Evolutionary conservation across 1,140 invertebrate genomes (phyloP).

Genomic region (Apolygus lucorum): DNA sequence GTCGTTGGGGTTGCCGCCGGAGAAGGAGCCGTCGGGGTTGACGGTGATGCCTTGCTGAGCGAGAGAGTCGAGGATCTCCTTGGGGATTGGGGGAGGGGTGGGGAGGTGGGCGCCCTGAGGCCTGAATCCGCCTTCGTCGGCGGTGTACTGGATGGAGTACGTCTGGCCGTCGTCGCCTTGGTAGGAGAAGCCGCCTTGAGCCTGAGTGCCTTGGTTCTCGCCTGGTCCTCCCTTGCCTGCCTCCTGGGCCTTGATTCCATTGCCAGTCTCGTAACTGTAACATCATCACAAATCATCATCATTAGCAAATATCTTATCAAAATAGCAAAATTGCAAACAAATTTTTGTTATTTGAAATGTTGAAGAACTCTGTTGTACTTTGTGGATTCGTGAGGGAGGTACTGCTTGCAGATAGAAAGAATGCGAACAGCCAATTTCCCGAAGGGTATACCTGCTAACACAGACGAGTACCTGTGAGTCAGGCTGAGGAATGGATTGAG

Average conservation of each 20-base stretch:
- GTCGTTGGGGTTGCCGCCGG: neutral
- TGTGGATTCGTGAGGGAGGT: no score
- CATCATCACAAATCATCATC: conserved; percentile 42
- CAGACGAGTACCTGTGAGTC: no score
- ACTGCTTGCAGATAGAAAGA: no score
- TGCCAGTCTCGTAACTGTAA: conserved; percentile 79
- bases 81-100: conserved; percentile 39
- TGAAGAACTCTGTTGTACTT: no score
- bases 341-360: no score
- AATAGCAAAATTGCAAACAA: conserved; percentile 20
- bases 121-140: conserved; percentile 58
- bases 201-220: conserved; percentile 53
- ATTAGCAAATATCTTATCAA: no score
- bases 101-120: conserved; percentile 49
- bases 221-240: conserved; percentile 61
- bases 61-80: conserved; percentile 38
- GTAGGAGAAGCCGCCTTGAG: conserved; percentile 60
- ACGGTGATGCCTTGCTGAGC: conserved; percentile 37
- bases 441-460: no score
- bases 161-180: conserved; percentile 61
- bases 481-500: no score
- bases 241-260: conserved; percentile 73
- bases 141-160: conserved; percentile 59
- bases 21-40: neutral
- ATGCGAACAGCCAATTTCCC: no score